These are phyloP conservation scores for Acleris laterana DNA, from an alignment of 2,888 invertebrate genomes.

Conservation along the genomic window DNA sequence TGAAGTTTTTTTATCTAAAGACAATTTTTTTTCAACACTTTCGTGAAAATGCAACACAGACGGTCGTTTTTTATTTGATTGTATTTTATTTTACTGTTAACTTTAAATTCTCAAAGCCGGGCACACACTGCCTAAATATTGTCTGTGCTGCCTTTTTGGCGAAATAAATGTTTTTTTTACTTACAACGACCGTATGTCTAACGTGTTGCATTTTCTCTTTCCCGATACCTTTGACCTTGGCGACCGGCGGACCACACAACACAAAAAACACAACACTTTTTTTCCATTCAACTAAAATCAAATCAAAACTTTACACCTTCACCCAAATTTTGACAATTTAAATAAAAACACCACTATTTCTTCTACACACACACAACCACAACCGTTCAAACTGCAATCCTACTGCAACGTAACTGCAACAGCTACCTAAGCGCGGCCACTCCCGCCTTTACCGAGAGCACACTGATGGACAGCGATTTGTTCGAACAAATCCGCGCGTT, in stretches of 20 bases:
- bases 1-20: conserved; percentile 39
- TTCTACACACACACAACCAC: too few species aligned
- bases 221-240: conserved; percentile 62
- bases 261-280: conserved; percentile 4
- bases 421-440: conserved; percentile 73
- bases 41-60: conserved; percentile 83
- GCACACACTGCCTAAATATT: conserved; percentile 54
- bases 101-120: conserved; percentile 42
- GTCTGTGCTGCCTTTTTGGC: conserved; percentile 84
- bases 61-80: conserved; percentile 62
- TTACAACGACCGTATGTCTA: conserved; percentile 67
- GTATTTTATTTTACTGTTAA: conserved; percentile 43
- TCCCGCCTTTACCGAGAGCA: conserved; percentile 65
- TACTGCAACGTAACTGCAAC: conserved; percentile 37
- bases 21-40: conserved; percentile 52
- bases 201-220: conserved; percentile 84
- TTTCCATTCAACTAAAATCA: conserved; percentile 6
- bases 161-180: conserved; percentile 51
- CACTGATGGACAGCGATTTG: conserved; percentile 75
- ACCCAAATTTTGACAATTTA: too few species aligned
- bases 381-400: not conserved
- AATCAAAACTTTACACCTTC: too few species aligned
- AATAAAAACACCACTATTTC: too few species aligned
- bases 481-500: conserved; percentile 75
- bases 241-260: conserved; percentile 42